Percentiles rank a stretch among this genome's conserved stretches.
These are phyloP conservation scores for Rosalia funebris DNA, from an alignment of 2,888 invertebrate genomes.

Conservation along the genomic window DNA sequence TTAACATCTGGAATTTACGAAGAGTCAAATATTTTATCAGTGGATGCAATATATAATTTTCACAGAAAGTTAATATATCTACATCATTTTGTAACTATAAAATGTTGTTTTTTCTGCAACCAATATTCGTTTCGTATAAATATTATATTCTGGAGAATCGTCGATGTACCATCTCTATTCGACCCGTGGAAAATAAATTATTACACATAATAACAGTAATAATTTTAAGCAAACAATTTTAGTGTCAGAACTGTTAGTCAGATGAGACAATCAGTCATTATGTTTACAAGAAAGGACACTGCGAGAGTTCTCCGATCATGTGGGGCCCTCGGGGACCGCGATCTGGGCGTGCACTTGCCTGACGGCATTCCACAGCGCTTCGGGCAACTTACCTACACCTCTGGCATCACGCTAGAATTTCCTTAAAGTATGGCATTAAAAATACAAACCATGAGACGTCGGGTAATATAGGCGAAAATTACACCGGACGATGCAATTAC, in stretches of 20 bases:
- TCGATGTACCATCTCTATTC: not conserved
- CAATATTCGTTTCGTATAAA: too few species aligned
- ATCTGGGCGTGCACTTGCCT: conserved; percentile 63
- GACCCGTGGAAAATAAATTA: not conserved
- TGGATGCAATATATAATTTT: too few species aligned
- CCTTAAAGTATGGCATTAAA: conserved; percentile 20
- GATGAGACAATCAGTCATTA: conserved; percentile 39
- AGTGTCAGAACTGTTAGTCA: conserved; percentile 26
- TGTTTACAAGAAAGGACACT: conserved; percentile 38
- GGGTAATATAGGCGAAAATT: not conserved
- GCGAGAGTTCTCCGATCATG: conserved; percentile 31
- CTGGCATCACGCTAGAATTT: conserved; percentile 34
- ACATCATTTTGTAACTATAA: too few species aligned
- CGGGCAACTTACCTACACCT: conserved; percentile 58
- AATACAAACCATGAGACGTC: not conserved
- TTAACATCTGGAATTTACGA: too few species aligned
- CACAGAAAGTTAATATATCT: too few species aligned
- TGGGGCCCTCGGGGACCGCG: conserved; percentile 49
- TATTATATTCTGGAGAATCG: not conserved
- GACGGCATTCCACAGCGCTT: conserved; percentile 64
- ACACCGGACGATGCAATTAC: not conserved
- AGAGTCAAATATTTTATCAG: too few species aligned
- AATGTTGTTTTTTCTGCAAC: too few species aligned
- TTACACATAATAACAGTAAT: not conserved
- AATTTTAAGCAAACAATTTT: conserved; percentile 2